phyloP scores from a whole-genome alignment of 1,140 invertebrate species.

The Drosophila ficusphila region DNA sequence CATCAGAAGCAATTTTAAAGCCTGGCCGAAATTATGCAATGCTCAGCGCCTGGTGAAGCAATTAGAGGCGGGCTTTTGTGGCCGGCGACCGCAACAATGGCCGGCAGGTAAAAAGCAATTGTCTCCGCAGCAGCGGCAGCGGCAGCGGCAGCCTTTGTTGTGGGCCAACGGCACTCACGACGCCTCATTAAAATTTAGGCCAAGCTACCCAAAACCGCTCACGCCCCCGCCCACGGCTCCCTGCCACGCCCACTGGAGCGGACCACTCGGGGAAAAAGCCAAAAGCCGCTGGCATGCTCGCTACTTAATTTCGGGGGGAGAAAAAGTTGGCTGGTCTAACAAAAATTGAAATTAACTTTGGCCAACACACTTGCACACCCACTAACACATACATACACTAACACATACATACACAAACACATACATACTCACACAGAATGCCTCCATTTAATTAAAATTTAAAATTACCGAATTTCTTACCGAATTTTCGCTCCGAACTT shows the following conservation, averaged over 20 bases:
- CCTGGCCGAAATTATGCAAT: slow-evolving; percentile 70
- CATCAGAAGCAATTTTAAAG: slow-evolving; percentile 76
- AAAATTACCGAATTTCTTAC: too few relatives aligned
- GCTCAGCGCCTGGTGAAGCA: slow-evolving; percentile 58
- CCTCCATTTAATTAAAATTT: slow-evolving; percentile 64
- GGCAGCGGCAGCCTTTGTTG: slow-evolving; percentile 78
- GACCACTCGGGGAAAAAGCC: slow-evolving; percentile 3
- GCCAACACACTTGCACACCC: slow-evolving; percentile 35
- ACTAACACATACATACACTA: too few relatives aligned
- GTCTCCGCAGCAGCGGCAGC: slow-evolving; percentile 66
- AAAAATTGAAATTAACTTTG: slow-evolving; percentile 81
- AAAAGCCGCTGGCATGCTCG: slow-evolving; percentile 17
- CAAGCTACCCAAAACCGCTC: too few relatives aligned
- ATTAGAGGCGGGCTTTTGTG: slow-evolving; percentile 55
- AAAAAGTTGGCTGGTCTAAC: slow-evolving; percentile 64
- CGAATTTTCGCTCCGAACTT: slow-evolving; percentile 12
- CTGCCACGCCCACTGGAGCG: not conserved
- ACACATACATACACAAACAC: too few relatives aligned
- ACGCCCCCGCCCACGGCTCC: slow-evolving; percentile 7
- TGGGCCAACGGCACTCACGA: slow-evolving; percentile 56
- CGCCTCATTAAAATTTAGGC: slow-evolving; percentile 82
- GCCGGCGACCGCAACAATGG: slow-evolving; percentile 48
- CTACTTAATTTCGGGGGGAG: slow-evolving; percentile 53
- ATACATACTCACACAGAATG: slow-evolving; percentile 5
- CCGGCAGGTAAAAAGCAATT: slow-evolving; percentile 80